Evolutionary conservation across 2,797 vertebrate species (phyloP).

Genomic region (Poeciliopsis gracilis): DNA sequence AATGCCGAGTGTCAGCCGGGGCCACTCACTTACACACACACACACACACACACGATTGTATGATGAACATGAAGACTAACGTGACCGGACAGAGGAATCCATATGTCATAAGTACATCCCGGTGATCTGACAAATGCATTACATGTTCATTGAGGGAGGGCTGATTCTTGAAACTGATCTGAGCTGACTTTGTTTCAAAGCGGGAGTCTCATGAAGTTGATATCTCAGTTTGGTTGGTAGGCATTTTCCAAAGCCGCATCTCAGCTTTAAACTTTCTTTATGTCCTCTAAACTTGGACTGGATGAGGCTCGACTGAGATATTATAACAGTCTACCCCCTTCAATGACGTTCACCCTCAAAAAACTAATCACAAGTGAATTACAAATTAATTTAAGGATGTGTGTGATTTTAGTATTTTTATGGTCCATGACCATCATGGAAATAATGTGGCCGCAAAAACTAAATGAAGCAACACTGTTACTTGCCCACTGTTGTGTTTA

Average conservation of each 20-base stretch:
- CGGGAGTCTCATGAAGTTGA: conserved; percentile 7
- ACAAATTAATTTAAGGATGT: neutral
- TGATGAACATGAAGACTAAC: conserved; percentile 63
- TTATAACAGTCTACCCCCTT: neutral
- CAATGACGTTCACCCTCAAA: neutral
- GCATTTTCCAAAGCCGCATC: neutral
- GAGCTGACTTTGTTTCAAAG: conserved; percentile 16
- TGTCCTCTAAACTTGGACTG: neutral
- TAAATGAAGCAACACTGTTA: neutral
- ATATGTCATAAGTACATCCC: conserved; percentile 53
- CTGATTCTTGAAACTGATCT: conserved; percentile 25
- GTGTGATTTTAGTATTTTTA: neutral
- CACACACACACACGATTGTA: conserved; percentile 20
- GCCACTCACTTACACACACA: conserved; percentile 56
- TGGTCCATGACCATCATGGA: neutral
- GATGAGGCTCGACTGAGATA: neutral
- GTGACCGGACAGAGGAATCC: conserved; percentile 52
- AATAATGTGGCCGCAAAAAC: too few species aligned
- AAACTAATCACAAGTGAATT: neutral
- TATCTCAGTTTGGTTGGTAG: conserved; percentile 15
- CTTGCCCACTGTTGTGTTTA: neutral
- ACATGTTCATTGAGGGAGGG: conserved; percentile 15
- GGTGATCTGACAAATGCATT: conserved; percentile 36
- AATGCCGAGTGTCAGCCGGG: conserved; percentile 66
- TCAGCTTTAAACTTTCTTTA: neutral